These are phyloP conservation scores for Anadara kagoshimensis DNA, from an alignment of 1,140 invertebrate species.

Conservation along the genomic window DNA sequence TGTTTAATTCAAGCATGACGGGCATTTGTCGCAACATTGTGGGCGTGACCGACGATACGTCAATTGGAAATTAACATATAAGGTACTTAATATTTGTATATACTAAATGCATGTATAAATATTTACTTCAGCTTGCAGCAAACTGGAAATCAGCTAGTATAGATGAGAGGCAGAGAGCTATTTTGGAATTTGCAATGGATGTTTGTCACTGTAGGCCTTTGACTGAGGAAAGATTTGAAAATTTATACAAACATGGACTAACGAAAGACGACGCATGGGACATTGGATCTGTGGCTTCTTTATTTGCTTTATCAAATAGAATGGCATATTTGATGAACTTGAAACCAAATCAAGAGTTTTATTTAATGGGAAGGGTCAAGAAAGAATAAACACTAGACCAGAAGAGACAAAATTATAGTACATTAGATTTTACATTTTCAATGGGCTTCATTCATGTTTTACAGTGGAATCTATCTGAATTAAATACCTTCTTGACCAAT, in stretches of 20 bases:
- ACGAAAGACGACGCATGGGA: slow-evolving; percentile 63
- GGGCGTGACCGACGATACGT: too few species aligned
- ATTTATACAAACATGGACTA: slow-evolving; percentile 52
- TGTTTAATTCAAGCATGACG: too few species aligned
- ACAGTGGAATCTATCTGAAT: too few species aligned
- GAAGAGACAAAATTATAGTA: too few species aligned
- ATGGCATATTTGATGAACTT: slow-evolving; percentile 60
- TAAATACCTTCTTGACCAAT: too few species aligned
- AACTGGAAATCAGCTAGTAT: slow-evolving; percentile 62
- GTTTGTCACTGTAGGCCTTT: slow-evolving; percentile 50
- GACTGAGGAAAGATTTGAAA: slow-evolving; percentile 47
- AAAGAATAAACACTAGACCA: slow-evolving; percentile 33
- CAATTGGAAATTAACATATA: too few species aligned
- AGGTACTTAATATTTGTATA: too few species aligned
- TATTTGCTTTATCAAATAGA: slow-evolving; percentile 62
- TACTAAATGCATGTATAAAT: too few species aligned
- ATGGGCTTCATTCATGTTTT: too few species aligned
- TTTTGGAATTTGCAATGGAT: slow-evolving; percentile 58
- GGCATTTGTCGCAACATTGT: too few species aligned
- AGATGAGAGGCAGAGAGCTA: slow-evolving; percentile 55
- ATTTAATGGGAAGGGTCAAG: slow-evolving; percentile 56
- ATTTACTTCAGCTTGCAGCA: slow-evolving; percentile 53
- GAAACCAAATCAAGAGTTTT: slow-evolving; percentile 63
- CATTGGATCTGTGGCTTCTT: slow-evolving; percentile 57
- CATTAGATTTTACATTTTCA: too few species aligned